Percentiles rank a stretch among this genome's conserved stretches.
phyloP scores from a whole-genome alignment of 2,797 vertebrate species.

The Spondyliosoma cantharus region DNA sequence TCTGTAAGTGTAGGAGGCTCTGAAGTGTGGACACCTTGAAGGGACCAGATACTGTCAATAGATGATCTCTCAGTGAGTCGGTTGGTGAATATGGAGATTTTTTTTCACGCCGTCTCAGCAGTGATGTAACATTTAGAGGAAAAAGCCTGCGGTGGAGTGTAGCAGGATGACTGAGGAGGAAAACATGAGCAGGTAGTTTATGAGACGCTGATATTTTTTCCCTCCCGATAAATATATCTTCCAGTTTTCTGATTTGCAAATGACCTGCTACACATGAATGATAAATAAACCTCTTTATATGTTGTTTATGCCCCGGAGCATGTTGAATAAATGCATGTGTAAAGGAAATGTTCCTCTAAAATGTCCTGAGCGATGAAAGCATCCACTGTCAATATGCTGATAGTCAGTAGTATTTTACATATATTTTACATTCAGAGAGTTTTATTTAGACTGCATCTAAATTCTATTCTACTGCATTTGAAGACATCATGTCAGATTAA shows the following conservation, averaged over 20 bases:
- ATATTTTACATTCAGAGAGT: not conserved
- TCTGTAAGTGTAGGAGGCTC: not conserved
- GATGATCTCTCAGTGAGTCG: not conserved
- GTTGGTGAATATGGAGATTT: not conserved
- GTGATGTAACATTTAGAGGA: not conserved
- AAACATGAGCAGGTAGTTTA: not conserved
- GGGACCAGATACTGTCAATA: not conserved
- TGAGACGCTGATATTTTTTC: not conserved
- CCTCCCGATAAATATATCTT: not conserved
- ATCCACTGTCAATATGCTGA: not conserved
- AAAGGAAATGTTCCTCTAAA: not conserved
- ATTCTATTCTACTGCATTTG: not conserved
- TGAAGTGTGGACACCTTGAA: conserved; percentile 12
- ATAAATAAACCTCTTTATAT: not conserved
- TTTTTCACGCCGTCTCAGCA: not conserved
- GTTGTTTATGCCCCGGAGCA: not conserved
- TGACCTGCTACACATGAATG: not conserved
- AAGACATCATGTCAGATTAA: not conserved
- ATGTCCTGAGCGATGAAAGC: not conserved
- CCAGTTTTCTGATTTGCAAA: not conserved
- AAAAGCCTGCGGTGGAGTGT: not conserved
- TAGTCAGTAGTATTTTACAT: not conserved
- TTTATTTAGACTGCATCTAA: not conserved
- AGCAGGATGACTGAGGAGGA: not conserved
- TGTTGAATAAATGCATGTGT: not conserved